Base-by-base conservation (phyloP, 2,888 invertebrate genomes). In the Drosophila fungiperda region DNA sequence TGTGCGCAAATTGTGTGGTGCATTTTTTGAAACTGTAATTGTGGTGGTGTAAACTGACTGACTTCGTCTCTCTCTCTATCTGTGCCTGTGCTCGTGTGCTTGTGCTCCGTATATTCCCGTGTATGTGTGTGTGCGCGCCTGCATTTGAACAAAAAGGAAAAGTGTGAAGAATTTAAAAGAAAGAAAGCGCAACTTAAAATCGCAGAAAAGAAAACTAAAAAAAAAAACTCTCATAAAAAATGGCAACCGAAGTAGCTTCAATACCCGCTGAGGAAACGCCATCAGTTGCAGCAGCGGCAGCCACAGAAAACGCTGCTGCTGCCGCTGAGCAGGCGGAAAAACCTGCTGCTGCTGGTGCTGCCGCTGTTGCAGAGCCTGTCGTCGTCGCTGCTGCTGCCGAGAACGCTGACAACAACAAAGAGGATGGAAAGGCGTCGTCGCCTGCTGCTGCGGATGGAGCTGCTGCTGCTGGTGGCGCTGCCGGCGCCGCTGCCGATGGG, bases 161-260 rank as follows among this genome's bases (percentile, higher is more conserved):
- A 90, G 90, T 88, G 89, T 82, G 73, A 87, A 88, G 80, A 79
- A 79, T 81, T 71, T 69, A 50, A 70, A 79, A 81, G 53, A 68
- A 78, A 80, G 77, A 76, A 83, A 83, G 77, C 76, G 82, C 80
- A 79, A 71, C 80, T 82, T 84, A 45, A 69, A 78, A 66, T 72
- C 62, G 65, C 50, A 64, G 40, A 62, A 66, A 67, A 63, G 23
- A 73, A 57, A 68, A 75, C 35, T 40, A 53, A 68, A 54, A 71
- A 68, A 54, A 71, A 67, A 63, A 57, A 64, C 54, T 59, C 59
- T 53, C 52, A 67, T 62, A 64, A 67, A 84, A 93, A 93, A 97
- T 97, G 96, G 95, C 96, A 90, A 95, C 96, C 86, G 96, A 97
- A 94, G 96, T 95, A 87, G 91, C 92, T 88, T 92, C 92, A 87